Conservation (phyloP, 1,140 invertebrate genomes). For the Ctenoplectra terminalis region DNA sequence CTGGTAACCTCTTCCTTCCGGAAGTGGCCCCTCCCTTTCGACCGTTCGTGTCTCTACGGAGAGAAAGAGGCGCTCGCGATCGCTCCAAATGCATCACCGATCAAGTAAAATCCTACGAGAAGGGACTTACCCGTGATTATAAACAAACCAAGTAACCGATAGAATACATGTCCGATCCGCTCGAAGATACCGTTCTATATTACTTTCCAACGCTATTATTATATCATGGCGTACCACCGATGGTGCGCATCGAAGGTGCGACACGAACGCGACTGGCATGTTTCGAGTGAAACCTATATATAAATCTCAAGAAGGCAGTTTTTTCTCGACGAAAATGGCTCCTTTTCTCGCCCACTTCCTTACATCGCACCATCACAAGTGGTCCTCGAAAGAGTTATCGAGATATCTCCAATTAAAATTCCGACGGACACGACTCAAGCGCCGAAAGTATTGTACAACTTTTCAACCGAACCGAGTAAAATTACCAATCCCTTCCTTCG, state of each 20-base stretch:
- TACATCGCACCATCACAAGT: neutral
- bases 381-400: slow-evolving; percentile 4
- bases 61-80: neutral
- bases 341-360: neutral
- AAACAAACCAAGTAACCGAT: neutral
- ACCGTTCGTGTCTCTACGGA: neutral
- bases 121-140: neutral
- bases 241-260: neutral
- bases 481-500: neutral
- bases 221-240: too few relatives aligned
- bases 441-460: neutral
- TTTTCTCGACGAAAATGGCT: neutral
- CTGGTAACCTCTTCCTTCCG: slow-evolving; percentile 67
- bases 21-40: slow-evolving; percentile 28
- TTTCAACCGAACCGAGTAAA: too few relatives aligned
- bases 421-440: slow-evolving; percentile 19
- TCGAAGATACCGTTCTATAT: neutral
- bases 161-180: neutral
- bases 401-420: slow-evolving; percentile 29
- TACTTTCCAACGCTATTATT: neutral
- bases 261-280: neutral
- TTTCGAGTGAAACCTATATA: neutral
- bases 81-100: neutral
- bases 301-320: slow-evolving; percentile 10
- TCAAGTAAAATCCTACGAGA: neutral